Percentiles rank a stretch among this genome's conserved stretches.
These are phyloP conservation scores for Oscheius sp. DNA, from an alignment of 2,888 invertebrate species.

Conservation along the genomic window DNA sequence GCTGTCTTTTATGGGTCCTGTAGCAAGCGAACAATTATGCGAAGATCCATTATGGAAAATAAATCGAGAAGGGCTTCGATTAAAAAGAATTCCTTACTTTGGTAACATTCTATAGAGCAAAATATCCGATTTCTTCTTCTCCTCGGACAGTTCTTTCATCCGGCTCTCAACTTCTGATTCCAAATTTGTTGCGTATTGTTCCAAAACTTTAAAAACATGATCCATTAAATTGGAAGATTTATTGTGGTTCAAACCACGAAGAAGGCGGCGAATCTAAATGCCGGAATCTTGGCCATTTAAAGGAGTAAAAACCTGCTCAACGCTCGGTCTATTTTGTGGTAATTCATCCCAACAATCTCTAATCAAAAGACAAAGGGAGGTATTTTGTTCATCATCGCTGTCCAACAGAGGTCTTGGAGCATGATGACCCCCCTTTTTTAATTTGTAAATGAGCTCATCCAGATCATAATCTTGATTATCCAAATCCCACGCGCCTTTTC, in stretches of 20 bases:
- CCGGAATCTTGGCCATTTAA: conserved; percentile 41
- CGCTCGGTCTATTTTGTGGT: conserved; percentile 57
- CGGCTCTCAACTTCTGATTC: conserved; percentile 56
- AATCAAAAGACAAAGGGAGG: conserved; percentile 39
- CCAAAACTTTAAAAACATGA: conserved; percentile 65
- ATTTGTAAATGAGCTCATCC: conserved; percentile 55
- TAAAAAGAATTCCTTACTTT: too few species aligned
- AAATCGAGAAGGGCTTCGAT: too few species aligned
- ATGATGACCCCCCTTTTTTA: conserved; percentile 48
- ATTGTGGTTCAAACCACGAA: conserved; percentile 13
- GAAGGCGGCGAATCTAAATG: conserved; percentile 41
- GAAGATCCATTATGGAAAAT: too few species aligned
- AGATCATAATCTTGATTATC: conserved; percentile 45
- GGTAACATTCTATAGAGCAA: conserved; percentile 69
- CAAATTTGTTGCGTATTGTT: conserved; percentile 62
- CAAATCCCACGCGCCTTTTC: conserved; percentile 42
- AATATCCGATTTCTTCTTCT: conserved; percentile 67
- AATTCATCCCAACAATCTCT: conserved; percentile 70
- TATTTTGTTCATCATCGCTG: conserved; percentile 46
- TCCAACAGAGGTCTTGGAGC: conserved; percentile 22
- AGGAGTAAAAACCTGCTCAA: conserved; percentile 40
- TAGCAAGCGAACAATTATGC: too few species aligned
- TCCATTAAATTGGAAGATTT: conserved; percentile 63
- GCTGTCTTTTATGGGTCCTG: too few species aligned
- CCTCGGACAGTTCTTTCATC: conserved; percentile 67